A percentile compares a stretch with the other conserved stretches of the same genome.
Conservation (phyloP, 2,888 invertebrate species). For the Hedya salicella region DNA sequence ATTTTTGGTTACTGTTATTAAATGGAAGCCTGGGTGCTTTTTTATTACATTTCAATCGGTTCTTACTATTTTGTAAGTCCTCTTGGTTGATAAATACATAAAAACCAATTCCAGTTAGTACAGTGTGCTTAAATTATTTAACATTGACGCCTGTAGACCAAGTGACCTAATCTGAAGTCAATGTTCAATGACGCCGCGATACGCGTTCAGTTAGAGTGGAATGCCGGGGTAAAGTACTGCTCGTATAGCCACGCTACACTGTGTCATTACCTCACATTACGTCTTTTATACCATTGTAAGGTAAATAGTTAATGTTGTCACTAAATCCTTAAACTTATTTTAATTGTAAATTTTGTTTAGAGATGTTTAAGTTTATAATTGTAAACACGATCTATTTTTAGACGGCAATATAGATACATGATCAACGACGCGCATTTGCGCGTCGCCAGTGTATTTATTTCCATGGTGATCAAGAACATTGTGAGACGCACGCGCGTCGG, state of each 20-base stretch:
- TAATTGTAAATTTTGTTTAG: constrained; percentile 73
- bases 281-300: constrained; percentile 73
- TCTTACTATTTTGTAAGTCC: background rate
- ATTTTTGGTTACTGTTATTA: background rate
- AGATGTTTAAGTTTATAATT: constrained; percentile 69
- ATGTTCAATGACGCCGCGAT: constrained; percentile 11
- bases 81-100: background rate
- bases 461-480: constrained; percentile 77
- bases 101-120: background rate
- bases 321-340: constrained; percentile 74
- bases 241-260: constrained; percentile 69
- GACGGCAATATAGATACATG: constrained; percentile 75
- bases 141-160: background rate
- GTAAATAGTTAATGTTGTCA: constrained; percentile 78
- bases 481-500: constrained; percentile 78
- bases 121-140: background rate
- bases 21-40: background rate
- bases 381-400: constrained; percentile 73
- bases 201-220: constrained; percentile 67
- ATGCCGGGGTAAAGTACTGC: constrained; percentile 57
- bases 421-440: constrained; percentile 67
- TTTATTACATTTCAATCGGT: background rate
- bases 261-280: constrained; percentile 80
- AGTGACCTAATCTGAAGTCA: background rate
- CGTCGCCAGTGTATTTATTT: constrained; percentile 78